Evolutionary conservation across 2,888 invertebrate genomes (phyloP).

Genomic region (Thymelicus acteon): DNA sequence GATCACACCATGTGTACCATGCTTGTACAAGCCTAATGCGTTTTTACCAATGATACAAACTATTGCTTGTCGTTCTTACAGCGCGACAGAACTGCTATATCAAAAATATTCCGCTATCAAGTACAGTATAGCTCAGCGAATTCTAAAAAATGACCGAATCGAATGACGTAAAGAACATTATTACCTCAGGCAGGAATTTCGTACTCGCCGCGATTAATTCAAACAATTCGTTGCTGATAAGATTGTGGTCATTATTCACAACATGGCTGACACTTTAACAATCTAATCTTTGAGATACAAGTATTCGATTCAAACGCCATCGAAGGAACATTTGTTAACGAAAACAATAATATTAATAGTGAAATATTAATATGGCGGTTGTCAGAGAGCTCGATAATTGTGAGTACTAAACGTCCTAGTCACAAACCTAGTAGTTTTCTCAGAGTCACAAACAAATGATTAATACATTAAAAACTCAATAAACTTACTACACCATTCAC

Average conservation of each 20-base stretch:
- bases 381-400: slow-evolving; percentile 35
- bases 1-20: no score
- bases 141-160: no score
- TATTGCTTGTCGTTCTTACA: no score
- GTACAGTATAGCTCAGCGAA: no score
- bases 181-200: background rate
- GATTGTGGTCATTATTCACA: slow-evolving; percentile 64
- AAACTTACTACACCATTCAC: no score
- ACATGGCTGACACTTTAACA: slow-evolving; percentile 55
- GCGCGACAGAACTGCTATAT: no score
- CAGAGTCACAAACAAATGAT: background rate
- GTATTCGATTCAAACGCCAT: slow-evolving; percentile 66
- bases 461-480: no score
- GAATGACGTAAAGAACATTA: background rate
- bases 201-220: slow-evolving; percentile 46
- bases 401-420: slow-evolving; percentile 18
- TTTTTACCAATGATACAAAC: no score
- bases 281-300: slow-evolving; percentile 68
- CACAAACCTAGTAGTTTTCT: background rate
- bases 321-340: slow-evolving; percentile 55
- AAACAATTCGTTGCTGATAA: slow-evolving; percentile 65
- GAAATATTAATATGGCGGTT: slow-evolving; percentile 34
- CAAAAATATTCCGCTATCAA: no score
- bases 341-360: slow-evolving; percentile 53
- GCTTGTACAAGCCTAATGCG: no score